phyloP scores from a whole-genome alignment of 2,888 invertebrate species.

The Synanthedon formicaeformis region DNA sequence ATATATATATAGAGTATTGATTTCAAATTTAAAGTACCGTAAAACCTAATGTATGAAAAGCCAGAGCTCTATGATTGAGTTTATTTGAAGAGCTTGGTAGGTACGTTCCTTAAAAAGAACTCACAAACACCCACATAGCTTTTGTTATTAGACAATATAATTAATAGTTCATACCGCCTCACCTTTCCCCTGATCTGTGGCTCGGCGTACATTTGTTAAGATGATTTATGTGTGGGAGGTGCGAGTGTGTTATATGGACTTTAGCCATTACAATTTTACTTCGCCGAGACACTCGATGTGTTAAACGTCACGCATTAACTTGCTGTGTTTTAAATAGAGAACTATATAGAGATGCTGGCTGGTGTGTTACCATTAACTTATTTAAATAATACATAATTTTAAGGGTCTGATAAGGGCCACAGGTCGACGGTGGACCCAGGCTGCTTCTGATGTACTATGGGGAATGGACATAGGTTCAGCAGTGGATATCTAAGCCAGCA shows the following conservation, averaged over 20 bases:
- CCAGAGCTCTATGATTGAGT: too few relatives aligned
- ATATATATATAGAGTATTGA: too few relatives aligned
- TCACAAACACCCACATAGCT: neutral
- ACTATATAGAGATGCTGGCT: conserved; percentile 13
- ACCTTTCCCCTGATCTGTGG: conserved; percentile 32
- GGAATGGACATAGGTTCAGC: too few relatives aligned
- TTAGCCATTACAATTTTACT: conserved; percentile 31
- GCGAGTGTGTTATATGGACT: neutral
- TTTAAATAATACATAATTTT: neutral
- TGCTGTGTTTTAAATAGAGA: conserved; percentile 8
- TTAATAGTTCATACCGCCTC: conserved; percentile 30
- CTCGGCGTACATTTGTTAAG: conserved; percentile 27
- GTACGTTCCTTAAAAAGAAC: neutral
- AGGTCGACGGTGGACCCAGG: too few relatives aligned
- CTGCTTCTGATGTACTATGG: too few relatives aligned
- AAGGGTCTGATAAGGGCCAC: too few relatives aligned
- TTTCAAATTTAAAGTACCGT: too few relatives aligned
- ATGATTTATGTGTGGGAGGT: conserved; percentile 3
- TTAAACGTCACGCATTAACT: conserved; percentile 37
- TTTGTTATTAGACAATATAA: conserved; percentile 18
- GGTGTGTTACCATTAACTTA: neutral
- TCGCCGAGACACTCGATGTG: conserved; percentile 24
- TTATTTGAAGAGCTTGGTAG: neutral
- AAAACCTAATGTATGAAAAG: too few relatives aligned
- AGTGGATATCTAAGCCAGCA: too few relatives aligned